These are phyloP conservation scores for Calliopum simillimum DNA, from an alignment of 2,888 invertebrate species.

Conservation along the genomic window DNA sequence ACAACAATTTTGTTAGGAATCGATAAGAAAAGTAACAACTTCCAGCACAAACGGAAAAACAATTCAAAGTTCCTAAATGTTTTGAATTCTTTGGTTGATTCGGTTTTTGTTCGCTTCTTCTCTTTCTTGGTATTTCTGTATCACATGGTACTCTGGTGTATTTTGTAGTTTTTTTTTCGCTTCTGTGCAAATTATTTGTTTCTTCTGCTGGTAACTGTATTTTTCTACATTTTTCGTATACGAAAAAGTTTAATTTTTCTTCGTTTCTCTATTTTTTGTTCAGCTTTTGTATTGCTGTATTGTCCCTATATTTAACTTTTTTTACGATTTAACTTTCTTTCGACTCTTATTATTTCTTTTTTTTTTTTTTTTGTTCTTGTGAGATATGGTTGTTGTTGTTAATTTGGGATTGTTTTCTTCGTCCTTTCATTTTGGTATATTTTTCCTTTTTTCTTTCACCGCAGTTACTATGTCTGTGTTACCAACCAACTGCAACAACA, in stretches of 20 bases:
- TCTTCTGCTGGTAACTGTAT: background rate
- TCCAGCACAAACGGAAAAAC: constrained; percentile 16
- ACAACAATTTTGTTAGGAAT: constrained; percentile 12
- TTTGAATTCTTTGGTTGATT: constrained; percentile 29
- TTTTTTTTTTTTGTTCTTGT: constrained; percentile 2
- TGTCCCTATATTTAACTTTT: constrained; percentile 24
- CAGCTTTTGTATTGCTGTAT: constrained; percentile 34
- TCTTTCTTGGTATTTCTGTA: background rate
- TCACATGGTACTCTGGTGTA: background rate
- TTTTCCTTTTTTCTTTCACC: constrained; percentile 34
- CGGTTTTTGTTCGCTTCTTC: background rate
- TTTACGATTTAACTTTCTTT: constrained; percentile 56
- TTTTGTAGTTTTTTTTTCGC: constrained; percentile 1
- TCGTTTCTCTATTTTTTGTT: background rate
- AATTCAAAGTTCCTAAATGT: constrained; percentile 22
- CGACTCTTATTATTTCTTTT: constrained; percentile 20
- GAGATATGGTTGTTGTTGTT: constrained; percentile 20
- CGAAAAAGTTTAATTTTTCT: background rate
- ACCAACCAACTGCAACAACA: constrained; percentile 40
- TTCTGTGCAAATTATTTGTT: background rate
- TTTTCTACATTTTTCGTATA: constrained; percentile 4
- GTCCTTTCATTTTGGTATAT: constrained; percentile 38
- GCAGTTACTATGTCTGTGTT: constrained; percentile 45
- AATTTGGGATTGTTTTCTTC: constrained; percentile 29
- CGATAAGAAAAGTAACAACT: constrained; percentile 23